Evolutionary conservation across 2,113 vertebrate species (phyloP).

Genomic region (Xenus cinereus): DNA sequence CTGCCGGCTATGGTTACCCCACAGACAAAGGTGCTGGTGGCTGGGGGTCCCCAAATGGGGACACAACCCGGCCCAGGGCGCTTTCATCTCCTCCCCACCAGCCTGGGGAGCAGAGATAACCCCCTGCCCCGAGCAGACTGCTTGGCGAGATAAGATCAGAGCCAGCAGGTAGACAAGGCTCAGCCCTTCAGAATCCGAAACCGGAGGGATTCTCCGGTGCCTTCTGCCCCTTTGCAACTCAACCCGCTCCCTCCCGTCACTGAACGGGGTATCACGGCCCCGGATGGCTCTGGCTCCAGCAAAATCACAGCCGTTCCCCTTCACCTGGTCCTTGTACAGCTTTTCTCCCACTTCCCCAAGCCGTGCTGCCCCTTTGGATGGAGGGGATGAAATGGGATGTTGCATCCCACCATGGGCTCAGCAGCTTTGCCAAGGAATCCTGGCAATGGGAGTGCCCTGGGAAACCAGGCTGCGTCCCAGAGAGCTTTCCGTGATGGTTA

Average conservation of each 20-base stretch:
- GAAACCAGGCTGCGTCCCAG: not conserved
- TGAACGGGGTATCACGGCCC: not conserved
- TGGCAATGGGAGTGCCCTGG: not conserved
- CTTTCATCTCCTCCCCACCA: not conserved
- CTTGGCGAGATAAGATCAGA: not conserved
- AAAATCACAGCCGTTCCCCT: rapidly evolving
- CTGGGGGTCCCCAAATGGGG: not conserved
- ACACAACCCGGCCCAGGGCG: rapidly evolving
- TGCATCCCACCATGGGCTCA: rapidly evolving
- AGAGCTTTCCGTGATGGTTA: rapidly evolving
- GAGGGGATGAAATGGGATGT: rapidly evolving
- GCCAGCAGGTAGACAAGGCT: not conserved
- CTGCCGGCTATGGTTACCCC: not conserved
- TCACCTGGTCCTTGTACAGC: rapidly evolving
- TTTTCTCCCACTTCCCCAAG: not conserved
- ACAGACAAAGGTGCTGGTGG: not conserved
- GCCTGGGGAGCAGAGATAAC: not conserved
- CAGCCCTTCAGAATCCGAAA: not conserved
- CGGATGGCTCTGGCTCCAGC: rapidly evolving
- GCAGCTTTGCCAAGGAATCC: not conserved
- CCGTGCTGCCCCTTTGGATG: not conserved
- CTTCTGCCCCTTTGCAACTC: not conserved
- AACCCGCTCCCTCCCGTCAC: rapidly evolving
- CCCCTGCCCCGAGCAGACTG: not conserved
- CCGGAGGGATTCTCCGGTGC: not conserved